These are phyloP conservation scores for Spisula subtruncata DNA, from an alignment of 2,888 invertebrate species.

Conservation along the genomic window DNA sequence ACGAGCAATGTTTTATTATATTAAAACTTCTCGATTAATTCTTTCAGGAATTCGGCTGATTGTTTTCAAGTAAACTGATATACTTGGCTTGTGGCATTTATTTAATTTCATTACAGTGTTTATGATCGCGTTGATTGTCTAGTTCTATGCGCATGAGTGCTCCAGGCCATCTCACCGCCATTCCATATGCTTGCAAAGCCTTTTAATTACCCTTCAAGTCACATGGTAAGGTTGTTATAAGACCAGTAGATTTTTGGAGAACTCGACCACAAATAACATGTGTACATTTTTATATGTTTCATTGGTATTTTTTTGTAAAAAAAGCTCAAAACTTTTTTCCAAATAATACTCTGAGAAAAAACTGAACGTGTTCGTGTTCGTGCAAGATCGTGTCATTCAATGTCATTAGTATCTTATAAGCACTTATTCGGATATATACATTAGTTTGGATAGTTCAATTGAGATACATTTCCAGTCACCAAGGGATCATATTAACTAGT, in stretches of 20 bases:
- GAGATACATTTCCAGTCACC: neutral
- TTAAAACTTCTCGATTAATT: neutral
- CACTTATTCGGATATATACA: slow-evolving; percentile 1
- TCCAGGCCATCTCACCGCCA: neutral
- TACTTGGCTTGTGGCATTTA: neutral
- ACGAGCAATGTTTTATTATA: slow-evolving; percentile 1
- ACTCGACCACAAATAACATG: neutral
- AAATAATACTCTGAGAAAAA: neutral
- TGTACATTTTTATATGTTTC: neutral
- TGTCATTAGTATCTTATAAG: neutral
- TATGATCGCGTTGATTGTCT: neutral
- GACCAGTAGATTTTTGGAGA: neutral
- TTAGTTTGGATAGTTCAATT: slow-evolving; percentile 15
- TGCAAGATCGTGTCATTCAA: neutral
- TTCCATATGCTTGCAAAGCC: neutral
- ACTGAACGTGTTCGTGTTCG: neutral
- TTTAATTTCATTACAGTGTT: slow-evolving; percentile 25
- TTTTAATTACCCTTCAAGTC: neutral
- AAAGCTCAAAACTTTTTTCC: neutral
- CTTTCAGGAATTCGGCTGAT: neutral
- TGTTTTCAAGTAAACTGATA: slow-evolving; percentile 27
- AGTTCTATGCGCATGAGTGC: neutral
- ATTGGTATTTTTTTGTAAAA: neutral
- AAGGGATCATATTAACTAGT: neutral
- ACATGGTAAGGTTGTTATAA: neutral